Evolutionary conservation across 2,797 vertebrate species (phyloP).

Genomic region (Rallus crepitans): DNA sequence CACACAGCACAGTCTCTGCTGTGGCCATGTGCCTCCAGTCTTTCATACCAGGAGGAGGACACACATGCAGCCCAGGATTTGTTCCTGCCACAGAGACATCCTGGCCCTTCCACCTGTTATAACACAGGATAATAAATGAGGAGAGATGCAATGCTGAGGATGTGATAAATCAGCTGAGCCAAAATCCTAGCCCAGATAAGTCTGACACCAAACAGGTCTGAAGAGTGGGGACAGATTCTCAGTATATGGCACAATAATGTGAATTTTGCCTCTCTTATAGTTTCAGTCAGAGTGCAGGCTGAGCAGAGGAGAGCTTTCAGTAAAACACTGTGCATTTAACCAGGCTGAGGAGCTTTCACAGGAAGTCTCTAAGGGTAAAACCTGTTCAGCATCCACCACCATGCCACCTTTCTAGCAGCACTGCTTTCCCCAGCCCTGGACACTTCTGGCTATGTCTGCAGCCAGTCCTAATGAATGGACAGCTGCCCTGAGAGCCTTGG

Average conservation of each 20-base stretch:
- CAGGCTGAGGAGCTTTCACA: not conserved
- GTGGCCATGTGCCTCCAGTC: accelerated
- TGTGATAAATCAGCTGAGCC: not conserved
- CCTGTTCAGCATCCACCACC: too few species aligned
- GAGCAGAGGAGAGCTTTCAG: not conserved
- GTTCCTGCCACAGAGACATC: not conserved
- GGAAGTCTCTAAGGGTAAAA: not conserved
- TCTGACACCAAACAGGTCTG: not conserved
- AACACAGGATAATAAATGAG: not conserved
- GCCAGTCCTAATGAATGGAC: accelerated
- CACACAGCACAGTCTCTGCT: not conserved
- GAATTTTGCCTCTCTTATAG: not conserved
- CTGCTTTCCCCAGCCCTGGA: not conserved
- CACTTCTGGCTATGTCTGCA: accelerated
- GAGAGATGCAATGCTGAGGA: not conserved
- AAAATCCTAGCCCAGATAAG: not conserved
- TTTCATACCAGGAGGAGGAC: not conserved
- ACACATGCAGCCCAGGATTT: not conserved
- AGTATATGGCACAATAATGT: not conserved
- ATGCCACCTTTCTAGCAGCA: not conserved
- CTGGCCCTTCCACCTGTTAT: not conserved
- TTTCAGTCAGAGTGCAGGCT: not conserved
- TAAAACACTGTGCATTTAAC: not conserved
- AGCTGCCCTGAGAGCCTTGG: not conserved
- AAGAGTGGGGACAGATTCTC: not conserved